phyloP scores from a whole-genome alignment of 2,797 vertebrate genomes.

The Phoebastria nigripes region DNA sequence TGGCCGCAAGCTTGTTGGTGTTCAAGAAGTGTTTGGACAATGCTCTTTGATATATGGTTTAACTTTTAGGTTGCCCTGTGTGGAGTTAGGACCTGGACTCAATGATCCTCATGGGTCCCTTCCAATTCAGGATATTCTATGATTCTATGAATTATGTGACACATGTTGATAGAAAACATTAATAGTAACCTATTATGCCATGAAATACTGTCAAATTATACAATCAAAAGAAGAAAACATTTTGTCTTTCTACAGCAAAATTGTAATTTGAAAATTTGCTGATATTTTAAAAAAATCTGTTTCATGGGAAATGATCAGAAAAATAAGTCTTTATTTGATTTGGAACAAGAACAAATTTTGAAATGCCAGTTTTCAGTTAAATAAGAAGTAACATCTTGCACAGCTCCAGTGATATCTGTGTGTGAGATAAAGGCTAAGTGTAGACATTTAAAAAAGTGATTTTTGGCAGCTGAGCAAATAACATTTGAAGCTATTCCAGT shows the following conservation, averaged over 20 bases:
- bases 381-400: conserved; percentile 28
- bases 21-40: neutral
- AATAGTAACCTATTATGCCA: neutral
- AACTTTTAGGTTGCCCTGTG: neutral
- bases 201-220: neutral
- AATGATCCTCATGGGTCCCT: neutral
- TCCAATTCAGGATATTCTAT: neutral
- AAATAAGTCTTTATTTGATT: conserved; percentile 1
- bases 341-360: neutral
- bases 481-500: neutral
- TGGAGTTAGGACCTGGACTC: neutral
- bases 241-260: neutral
- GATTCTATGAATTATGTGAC: neutral
- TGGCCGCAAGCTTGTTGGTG: neutral
- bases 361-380: conserved; percentile 21
- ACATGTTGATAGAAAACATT: neutral
- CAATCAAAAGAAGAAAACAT: neutral
- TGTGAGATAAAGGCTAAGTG: conserved; percentile 7
- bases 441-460: conserved; percentile 25
- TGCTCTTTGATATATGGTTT: neutral
- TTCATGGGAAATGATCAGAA: neutral
- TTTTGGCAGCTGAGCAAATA: conserved; percentile 32
- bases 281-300: neutral
- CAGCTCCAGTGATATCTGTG: neutral
- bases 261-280: neutral